Evolutionary conservation across 2,113 vertebrate genomes (phyloP).

Genomic region (Garra rufa): DNA sequence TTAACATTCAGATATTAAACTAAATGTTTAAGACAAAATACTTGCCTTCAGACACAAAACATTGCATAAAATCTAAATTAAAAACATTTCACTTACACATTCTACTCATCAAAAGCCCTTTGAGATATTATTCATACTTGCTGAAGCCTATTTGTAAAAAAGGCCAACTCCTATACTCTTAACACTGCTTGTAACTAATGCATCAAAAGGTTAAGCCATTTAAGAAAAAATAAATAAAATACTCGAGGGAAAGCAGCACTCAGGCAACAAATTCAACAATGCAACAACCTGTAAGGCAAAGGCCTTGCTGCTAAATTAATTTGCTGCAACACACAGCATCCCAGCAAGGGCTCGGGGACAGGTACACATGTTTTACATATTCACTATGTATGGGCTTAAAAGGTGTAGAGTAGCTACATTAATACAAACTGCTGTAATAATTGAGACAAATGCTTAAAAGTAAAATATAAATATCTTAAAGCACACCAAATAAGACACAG

Average conservation of each 20-base stretch:
- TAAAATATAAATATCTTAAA: background rate
- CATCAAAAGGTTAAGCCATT: background rate
- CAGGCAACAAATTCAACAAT: background rate
- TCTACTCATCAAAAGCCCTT: background rate
- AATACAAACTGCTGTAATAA: background rate
- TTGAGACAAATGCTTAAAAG: background rate
- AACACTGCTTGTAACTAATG: background rate
- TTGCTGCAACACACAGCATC: background rate
- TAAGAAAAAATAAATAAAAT: background rate
- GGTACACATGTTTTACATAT: background rate
- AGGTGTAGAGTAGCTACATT: background rate
- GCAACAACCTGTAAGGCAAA: background rate
- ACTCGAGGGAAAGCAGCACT: background rate
- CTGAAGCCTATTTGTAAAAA: background rate
- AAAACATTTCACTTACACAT: background rate
- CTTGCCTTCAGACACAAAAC: background rate
- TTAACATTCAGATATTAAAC: background rate
- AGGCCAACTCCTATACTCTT: background rate
- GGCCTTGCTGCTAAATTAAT: background rate
- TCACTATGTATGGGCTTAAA: background rate
- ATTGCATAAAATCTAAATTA: background rate
- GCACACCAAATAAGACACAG: background rate
- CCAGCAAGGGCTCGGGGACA: background rate
- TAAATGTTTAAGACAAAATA: background rate
- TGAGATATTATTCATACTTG: background rate